Base-by-base conservation (phyloP, 2,797 vertebrate genomes). In the Lateolabrax maculatus region DNA sequence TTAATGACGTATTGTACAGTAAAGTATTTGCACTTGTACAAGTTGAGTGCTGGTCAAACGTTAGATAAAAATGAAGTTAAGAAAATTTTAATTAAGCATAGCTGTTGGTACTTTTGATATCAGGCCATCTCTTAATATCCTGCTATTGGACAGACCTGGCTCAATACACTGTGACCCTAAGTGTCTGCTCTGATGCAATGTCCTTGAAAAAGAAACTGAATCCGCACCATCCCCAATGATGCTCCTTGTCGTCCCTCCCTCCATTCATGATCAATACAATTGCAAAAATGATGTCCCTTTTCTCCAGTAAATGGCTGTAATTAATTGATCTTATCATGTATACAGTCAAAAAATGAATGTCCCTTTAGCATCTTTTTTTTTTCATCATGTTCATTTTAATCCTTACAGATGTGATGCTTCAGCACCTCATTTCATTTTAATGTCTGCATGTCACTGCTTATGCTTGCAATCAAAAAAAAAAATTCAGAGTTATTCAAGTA, bases 181-280 rank as follows among this genome's bases (percentile, higher is more conserved):
- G 66, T 27, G 44, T 77, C 71, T 60, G 51, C 62, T 29, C 79
- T 39, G 18, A 74, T 76, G 63, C 67, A 68, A 23, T 29, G 83
- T 81, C 88, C 88, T 90, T 85, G 87, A 86, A 37, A 84, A 72
- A 73, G 83, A 84, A 75, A 84, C 79, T 41, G 55, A 91, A 88
- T 87, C 77, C 44, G 15, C 52, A n/a, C 37, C 79, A 64, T 79
- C 75, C 55, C n/a, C 56, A 56, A 25, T 52, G 46, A 77, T 15
- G 58, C 56, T 31, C 39, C 56, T 49, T 23, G 58, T 71, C 75
- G 5, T 23, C 73, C 73, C 63, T 60, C 41, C 65, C 5, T 64
- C 71, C 74, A n/a, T 74, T 75, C 53, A 65, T 52, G 48, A 71
- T 75, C 65, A 71, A 77, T 64, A 53, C 25, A 39, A 7, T 34